Base-by-base conservation (phyloP, 1,140 invertebrate species). In the Tribolium madens region DNA sequence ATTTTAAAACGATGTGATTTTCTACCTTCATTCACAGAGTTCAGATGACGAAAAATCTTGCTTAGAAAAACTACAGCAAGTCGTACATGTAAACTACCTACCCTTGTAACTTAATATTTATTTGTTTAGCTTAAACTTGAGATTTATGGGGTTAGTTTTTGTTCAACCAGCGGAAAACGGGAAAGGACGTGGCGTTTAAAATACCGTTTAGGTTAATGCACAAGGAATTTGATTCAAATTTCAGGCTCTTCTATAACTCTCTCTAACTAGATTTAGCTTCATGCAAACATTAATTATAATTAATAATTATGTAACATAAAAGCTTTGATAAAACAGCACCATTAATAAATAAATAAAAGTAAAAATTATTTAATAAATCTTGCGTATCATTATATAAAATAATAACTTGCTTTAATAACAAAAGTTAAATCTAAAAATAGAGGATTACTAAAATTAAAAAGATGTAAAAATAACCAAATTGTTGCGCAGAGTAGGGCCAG, bases 121-220 rank as follows among this genome's bases (percentile, higher is more conserved):
- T 64, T 64, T 64, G 21, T 33, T 64, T 64, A 18, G 14, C 1
- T 33, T n/a, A 21, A n/a, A 18, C 10, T 12, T 64, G n/a, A 10
- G 57, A 64, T 64, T 64, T 64, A 64, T 64, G 26, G n/a, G 26
- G 6, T 33, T 64, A 64, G 57, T 36, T 64, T 33, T 64, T 64
- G 18, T 10, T 12, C 21, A 18, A 18, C n/a, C 36, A 12, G 1
- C 26, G 57, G 26, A 12, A 31, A 33, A 64, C 21, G 9, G 26
- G n/a, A 31, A 31, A 12, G 26, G 57, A 64, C 57, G 26, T 13
- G 31, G 31, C 26, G 57, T 64, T 64, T 64, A 64, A 64, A 64
- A 64, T 13, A 12, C 26, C 57, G 57, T 64, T 64, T 64, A 13
- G n/a, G 57, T 33, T 26, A 26, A 26, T 64, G 57, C n/a, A 12